Base-by-base conservation (phyloP, 1,140 invertebrate genomes). In the Holotrichia oblita region DNA sequence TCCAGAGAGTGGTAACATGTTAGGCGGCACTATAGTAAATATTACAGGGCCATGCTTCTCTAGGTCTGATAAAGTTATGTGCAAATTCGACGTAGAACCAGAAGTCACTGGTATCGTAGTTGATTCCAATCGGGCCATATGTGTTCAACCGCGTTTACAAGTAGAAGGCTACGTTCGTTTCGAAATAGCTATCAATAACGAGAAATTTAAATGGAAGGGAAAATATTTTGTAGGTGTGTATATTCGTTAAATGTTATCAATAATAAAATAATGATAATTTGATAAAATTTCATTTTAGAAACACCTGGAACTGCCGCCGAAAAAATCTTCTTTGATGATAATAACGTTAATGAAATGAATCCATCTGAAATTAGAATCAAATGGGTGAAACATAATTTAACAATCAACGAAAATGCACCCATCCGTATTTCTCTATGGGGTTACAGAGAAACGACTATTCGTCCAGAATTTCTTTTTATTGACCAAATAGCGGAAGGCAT, bases 1-100 rank as follows among this genome's bases (percentile, higher is more conserved):
- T 0, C 96, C 97, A 0, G 95, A 98, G 86, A 96, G 94, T 85
- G 96, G 97, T 17, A 97, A 97, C 86, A 98, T 99, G 97, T 88
- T 99, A 69, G 97, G 97, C 3, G 97, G 97, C 9, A 97, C 96
- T 0, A 92, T 98, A 64, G 96, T 99, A 4, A 98, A 98, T 84
- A 95, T 99, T 34, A 98, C 97, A 0, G 97, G 97, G 0, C 97
- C 97, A 9, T 99, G 97, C 86, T 96, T 97, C 82, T 89, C 91
- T 81, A 88, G 91, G 73, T 90, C 90, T 0, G 90, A 90, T 17
- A 92, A 94, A 81, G 91, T 98, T 14, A 92, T 89, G 44, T 97
- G 96, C 83, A 91, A 93, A 79, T 96, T 96, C 83, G 94, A 96
- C 82, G 87, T 87, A 0, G 93, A 91, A 0, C 92, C 94, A 82